Evolutionary conservation across 2,888 invertebrate species (phyloP).

Genomic region (Linyphia triangularis): DNA sequence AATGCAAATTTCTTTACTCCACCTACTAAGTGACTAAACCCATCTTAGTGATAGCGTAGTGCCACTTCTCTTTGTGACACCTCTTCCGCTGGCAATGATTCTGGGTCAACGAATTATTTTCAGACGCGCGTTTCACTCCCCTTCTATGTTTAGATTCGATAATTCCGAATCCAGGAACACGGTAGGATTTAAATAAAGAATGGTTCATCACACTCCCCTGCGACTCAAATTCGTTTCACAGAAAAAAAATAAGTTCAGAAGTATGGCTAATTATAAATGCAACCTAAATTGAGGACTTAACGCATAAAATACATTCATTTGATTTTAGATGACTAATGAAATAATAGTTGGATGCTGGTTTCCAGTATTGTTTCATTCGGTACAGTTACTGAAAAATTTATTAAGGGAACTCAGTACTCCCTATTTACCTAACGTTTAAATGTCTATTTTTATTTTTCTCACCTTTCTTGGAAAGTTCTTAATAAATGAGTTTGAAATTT

Average conservation of each 20-base stretch:
- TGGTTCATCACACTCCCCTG: neutral
- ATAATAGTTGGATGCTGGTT: too few species aligned
- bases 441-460: too few species aligned
- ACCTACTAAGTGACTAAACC: neutral
- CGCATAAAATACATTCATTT: too few species aligned
- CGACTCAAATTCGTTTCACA: neutral
- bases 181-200: neutral
- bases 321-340: too few species aligned
- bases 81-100: slow-evolving; percentile 12
- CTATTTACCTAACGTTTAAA: too few species aligned
- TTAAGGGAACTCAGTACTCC: too few species aligned
- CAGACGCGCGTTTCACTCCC: neutral
- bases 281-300: neutral
- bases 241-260: neutral
- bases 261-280: neutral
- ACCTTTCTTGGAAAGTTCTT: too few species aligned
- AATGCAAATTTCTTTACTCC: neutral
- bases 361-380: too few species aligned
- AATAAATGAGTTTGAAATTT: too few species aligned
- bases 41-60: too few species aligned
- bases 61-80: neutral
- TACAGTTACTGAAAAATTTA: too few species aligned
- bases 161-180: neutral
- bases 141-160: slow-evolving; percentile 28
- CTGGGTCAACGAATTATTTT: slow-evolving; percentile 35